Percentiles rank a stretch among this genome's conserved stretches.
Conservation (phyloP, 2,888 invertebrate genomes). For the Ennomos erosarius region DNA sequence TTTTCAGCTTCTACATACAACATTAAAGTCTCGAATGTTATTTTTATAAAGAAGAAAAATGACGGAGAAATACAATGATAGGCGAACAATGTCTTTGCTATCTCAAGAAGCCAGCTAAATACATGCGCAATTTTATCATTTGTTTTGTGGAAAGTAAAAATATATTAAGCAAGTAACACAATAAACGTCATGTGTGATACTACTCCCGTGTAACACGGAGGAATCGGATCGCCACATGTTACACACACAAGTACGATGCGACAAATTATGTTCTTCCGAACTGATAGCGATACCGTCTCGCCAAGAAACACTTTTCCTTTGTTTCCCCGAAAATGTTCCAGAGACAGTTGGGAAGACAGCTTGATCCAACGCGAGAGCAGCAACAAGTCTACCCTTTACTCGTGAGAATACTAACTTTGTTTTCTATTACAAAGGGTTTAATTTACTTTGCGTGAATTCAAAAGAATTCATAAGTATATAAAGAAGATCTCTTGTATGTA, state of each 20-base stretch:
- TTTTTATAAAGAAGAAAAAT: conserved; percentile 19
- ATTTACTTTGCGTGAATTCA: conserved; percentile 46
- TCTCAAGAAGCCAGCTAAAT: conserved; percentile 27
- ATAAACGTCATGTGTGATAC: conserved; percentile 42
- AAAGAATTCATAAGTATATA: conserved; percentile 65
- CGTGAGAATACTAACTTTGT: conserved; percentile 63
- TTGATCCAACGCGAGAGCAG: conserved; percentile 75
- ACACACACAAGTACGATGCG: conserved; percentile 57
- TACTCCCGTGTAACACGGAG: conserved; percentile 33
- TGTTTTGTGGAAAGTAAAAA: conserved; percentile 28
- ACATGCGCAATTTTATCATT: conserved; percentile 32
- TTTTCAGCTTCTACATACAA: conserved; percentile 10
- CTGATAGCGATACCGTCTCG: conserved; percentile 74
- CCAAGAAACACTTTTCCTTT: conserved; percentile 74
- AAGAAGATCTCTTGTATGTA: conserved; percentile 65
- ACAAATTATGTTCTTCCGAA: conserved; percentile 74
- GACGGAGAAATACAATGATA: conserved; percentile 20
- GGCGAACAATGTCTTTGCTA: conserved; percentile 23
- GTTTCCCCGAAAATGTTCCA: conserved; percentile 69
- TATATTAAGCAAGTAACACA: conserved; percentile 36
- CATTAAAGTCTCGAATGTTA: conserved; percentile 8
- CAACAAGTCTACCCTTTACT: conserved; percentile 70
- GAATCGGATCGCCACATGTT: conserved; percentile 58
- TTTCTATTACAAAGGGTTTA: conserved; percentile 52
- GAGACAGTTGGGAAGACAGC: conserved; percentile 76